These are phyloP conservation scores for Garrulus glandarius DNA, from an alignment of 2,797 vertebrate species.

Conservation along the genomic window DNA sequence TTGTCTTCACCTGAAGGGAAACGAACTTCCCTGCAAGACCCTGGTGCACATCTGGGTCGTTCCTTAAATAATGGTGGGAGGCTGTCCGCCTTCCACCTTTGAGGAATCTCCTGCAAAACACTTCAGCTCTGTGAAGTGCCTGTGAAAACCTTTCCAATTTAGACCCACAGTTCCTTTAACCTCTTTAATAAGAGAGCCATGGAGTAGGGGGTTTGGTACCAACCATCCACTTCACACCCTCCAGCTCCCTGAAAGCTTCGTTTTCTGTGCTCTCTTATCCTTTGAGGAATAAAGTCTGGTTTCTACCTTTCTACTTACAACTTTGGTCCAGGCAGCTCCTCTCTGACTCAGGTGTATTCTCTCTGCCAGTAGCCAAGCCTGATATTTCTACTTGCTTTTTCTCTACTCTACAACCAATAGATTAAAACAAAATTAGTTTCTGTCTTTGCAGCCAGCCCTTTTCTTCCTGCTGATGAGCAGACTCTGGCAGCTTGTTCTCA, in stretches of 20 bases:
- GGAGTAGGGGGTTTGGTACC: slow-evolving; percentile 57
- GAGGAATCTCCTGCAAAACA: slow-evolving; percentile 66
- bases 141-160: slow-evolving; percentile 69
- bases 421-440: slow-evolving; percentile 50
- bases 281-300: slow-evolving; percentile 64
- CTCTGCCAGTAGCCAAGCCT: slow-evolving; percentile 38
- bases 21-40: slow-evolving; percentile 68
- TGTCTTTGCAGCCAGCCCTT: slow-evolving; percentile 21
- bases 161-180: slow-evolving; percentile 62
- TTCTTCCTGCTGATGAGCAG: not conserved
- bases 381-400: slow-evolving; percentile 17
- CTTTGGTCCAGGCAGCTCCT: slow-evolving; percentile 47
- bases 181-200: slow-evolving; percentile 60
- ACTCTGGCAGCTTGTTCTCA: slow-evolving; percentile 30
- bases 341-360: slow-evolving; percentile 38
- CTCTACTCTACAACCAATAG: slow-evolving; percentile 25
- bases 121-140: slow-evolving; percentile 63
- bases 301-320: slow-evolving; percentile 65
- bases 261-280: slow-evolving; percentile 56
- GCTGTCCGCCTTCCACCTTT: slow-evolving; percentile 67
- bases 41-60: slow-evolving; percentile 54
- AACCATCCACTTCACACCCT: slow-evolving; percentile 59
- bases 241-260: slow-evolving; percentile 48
- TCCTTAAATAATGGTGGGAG: slow-evolving; percentile 68
- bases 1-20: slow-evolving; percentile 72